A percentile compares a stretch with the other conserved stretches of the same genome.
phyloP scores from a whole-genome alignment of 1,140 invertebrate species.

The Cataglyphis hispanica region DNA sequence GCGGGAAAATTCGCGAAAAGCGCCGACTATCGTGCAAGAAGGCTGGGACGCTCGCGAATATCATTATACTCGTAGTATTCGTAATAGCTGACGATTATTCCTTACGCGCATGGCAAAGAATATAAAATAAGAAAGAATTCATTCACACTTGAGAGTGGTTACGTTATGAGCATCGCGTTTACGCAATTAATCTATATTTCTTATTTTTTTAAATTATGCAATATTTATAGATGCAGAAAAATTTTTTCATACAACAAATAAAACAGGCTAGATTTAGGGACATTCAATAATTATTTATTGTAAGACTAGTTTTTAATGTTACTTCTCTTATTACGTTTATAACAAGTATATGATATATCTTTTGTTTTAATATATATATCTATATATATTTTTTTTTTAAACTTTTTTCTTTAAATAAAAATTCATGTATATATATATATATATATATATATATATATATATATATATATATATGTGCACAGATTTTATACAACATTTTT shows the following conservation, averaged over 20 bases:
- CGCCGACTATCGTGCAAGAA: constrained; percentile 24
- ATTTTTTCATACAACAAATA: constrained; percentile 5
- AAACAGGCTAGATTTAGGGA: not conserved
- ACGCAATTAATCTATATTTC: not conserved
- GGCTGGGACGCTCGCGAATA: constrained; percentile 1
- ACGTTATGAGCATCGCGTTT: not conserved
- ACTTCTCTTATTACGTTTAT: not conserved
- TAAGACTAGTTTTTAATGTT: not conserved
- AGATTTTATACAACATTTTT: constrained; percentile 9
- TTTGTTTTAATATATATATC: not conserved
- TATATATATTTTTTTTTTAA: no score
- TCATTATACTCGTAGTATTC: not conserved
- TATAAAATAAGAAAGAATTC: not conserved
- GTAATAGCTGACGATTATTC: not conserved
- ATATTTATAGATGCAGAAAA: not conserved
- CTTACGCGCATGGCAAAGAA: not conserved
- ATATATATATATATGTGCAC: not conserved
- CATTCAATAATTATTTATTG: not conserved
- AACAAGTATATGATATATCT: not conserved
- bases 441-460: no score
- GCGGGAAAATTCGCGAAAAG: constrained; percentile 18
- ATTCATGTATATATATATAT: not conserved
- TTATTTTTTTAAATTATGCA: not conserved
- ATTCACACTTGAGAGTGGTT: not conserved
- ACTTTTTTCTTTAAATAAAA: not conserved